Conservation (phyloP, 1,140 invertebrate genomes). For the Oscheius sp. region DNA sequence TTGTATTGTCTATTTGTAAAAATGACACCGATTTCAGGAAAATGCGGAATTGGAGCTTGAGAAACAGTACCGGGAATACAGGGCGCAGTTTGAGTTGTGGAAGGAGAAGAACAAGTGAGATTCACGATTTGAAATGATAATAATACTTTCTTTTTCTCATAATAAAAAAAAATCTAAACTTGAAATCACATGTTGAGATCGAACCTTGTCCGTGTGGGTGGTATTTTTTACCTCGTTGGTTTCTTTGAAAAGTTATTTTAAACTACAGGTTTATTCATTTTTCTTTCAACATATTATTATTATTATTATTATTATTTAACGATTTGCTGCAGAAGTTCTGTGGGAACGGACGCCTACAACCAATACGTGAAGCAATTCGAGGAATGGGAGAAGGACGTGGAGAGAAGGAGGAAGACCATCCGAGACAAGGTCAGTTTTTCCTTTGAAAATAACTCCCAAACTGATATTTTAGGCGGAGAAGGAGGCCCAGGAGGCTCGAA, state of each 20-base stretch:
- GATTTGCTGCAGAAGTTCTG: slow-evolving; percentile 43
- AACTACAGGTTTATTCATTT: too few species aligned
- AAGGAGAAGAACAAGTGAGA: slow-evolving; percentile 49
- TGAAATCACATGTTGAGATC: too few species aligned
- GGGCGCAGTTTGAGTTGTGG: slow-evolving; percentile 54
- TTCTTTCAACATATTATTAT: too few species aligned
- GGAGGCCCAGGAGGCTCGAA: neutral
- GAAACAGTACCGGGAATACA: slow-evolving; percentile 53
- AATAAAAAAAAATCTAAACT: too few species aligned
- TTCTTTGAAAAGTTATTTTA: too few species aligned
- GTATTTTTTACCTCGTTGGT: too few species aligned
- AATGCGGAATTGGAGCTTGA: slow-evolving; percentile 49
- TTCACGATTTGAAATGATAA: slow-evolving; percentile 16
- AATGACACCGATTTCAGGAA: neutral
- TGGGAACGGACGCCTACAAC: slow-evolving; percentile 50
- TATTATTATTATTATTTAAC: slow-evolving; percentile 1
- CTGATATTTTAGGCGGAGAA: neutral
- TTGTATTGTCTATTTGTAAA: too few species aligned
- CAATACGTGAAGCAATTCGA: slow-evolving; percentile 53
- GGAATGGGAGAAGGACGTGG: slow-evolving; percentile 51
- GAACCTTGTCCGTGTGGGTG: too few species aligned
- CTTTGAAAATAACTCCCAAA: neutral
- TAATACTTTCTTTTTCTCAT: slow-evolving; percentile 12
- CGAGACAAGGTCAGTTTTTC: slow-evolving; percentile 31
- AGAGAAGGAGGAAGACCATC: slow-evolving; percentile 44